Base-by-base conservation (phyloP, 2,888 invertebrate genomes). In the Hydrotaea diabolus region DNA sequence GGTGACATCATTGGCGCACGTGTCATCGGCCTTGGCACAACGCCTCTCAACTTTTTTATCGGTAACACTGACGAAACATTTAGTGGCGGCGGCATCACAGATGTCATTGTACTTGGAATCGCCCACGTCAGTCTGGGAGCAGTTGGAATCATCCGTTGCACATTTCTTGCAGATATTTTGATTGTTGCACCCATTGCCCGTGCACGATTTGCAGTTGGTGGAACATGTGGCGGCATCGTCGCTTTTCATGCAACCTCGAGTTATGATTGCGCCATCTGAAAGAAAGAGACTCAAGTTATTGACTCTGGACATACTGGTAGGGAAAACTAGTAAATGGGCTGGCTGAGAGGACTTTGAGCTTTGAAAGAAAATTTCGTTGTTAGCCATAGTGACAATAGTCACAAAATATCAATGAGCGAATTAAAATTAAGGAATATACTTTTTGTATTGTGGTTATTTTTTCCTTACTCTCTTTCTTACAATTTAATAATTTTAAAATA, bases 161-260 rank as follows among this genome's bases (percentile, higher is more conserved):
- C 91, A 91, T 0, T 39, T 53, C 57, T 89, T 89, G 81, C 91
- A 91, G 19, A 89, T 72, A 15, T 77, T 64, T 19, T 85, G 74
- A 39, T 11, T 43, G 36, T 90, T 90, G 81, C 88, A 86, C 0
- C 82, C 79, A 0, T 83, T 85, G 0, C 0, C 0, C 0, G 90
- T 91, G 55, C 83, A 86, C 13, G 0, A 1, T 46, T 46, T 39
- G 5, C 82, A 80, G 0, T 36, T 3, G 21, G 15, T 79, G 11
- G 62, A 49, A 26, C 49, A 7, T 39, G 1, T 8, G 0, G 46
- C 0, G 15, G 9, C 36, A 0, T 57, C 49, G 0, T 17, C 72
- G 21, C 13, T 1, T 46, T 39, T 57, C 2, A 11, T 19, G 21
- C 85, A 85, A 31, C 85, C 82, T n/a, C 82, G 76, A 23, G 15